Percentiles rank a stretch among this genome's conserved stretches.
Evolutionary conservation across 2,888 invertebrate genomes (phyloP).

Genomic region (Strigamia transsilvanica): DNA sequence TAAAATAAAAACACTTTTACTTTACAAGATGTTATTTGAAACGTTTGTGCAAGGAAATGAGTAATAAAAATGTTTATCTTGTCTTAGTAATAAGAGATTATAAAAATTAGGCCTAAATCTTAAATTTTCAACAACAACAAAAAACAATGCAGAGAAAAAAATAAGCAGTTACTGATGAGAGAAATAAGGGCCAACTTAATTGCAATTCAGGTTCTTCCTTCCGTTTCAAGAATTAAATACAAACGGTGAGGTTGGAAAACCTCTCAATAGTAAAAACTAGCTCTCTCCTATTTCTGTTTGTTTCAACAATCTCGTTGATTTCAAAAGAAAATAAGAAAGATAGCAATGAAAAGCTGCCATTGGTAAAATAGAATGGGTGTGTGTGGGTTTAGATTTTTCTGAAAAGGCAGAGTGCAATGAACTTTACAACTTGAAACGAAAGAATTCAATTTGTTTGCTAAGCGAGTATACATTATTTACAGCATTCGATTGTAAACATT

Average conservation of each 20-base stretch:
- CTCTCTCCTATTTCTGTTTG: neutral
- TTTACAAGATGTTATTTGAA: neutral
- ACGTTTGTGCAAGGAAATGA: neutral
- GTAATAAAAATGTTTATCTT: neutral
- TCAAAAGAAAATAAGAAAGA: neutral
- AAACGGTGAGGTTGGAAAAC: neutral
- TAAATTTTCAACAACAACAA: neutral
- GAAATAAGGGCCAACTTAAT: neutral
- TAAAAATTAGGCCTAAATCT: neutral
- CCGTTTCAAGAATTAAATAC: constrained; percentile 23
- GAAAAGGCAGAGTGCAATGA: neutral
- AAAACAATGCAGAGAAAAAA: neutral
- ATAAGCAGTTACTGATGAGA: too few species aligned
- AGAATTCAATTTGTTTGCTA: neutral
- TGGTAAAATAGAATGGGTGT: neutral
- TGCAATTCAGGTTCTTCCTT: constrained; percentile 7
- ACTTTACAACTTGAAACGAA: neutral
- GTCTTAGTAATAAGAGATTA: neutral
- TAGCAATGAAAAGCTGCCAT: neutral
- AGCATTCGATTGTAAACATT: constrained; percentile 5
- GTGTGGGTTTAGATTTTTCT: neutral
- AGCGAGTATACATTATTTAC: neutral
- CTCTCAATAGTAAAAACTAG: neutral
- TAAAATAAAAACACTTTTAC: constrained; percentile 11
- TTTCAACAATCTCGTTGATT: neutral